Conservation (phyloP, 2,113 vertebrate genomes). For the Argyrosomus japonicus region DNA sequence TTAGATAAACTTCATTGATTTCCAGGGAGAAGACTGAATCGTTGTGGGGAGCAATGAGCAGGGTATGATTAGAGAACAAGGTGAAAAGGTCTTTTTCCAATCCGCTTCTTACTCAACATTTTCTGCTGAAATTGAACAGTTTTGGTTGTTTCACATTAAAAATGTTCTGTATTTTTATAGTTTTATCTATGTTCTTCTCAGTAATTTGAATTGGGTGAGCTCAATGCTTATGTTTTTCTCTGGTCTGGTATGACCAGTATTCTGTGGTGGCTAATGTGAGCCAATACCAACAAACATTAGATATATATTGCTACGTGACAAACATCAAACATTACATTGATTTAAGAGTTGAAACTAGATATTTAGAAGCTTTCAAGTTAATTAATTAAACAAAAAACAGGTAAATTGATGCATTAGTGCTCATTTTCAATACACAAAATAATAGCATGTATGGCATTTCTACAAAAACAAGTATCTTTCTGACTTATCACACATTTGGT, state of each 20-base stretch:
- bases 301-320: background rate
- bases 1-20: background rate
- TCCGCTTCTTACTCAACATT: background rate
- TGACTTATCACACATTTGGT: background rate
- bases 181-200: background rate
- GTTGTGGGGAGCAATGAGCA: background rate
- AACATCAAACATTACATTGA: background rate
- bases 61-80: background rate
- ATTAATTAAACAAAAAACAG: background rate
- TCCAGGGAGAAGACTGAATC: background rate
- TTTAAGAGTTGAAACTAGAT: background rate
- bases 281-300: background rate
- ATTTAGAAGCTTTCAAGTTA: background rate
- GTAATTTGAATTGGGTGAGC: background rate
- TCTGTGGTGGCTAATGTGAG: background rate
- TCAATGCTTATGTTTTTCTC: too few species aligned
- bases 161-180: background rate
- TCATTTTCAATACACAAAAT: background rate
- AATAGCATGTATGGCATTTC: background rate
- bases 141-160: background rate
- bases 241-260: too few species aligned
- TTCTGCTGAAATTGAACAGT: background rate
- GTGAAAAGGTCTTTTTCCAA: background rate
- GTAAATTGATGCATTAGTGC: background rate
- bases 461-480: background rate